A percentile compares a stretch with the other conserved stretches of the same genome.
Conservation (phyloP, 2,888 invertebrate genomes). For the Drosophila meridiana region DNA sequence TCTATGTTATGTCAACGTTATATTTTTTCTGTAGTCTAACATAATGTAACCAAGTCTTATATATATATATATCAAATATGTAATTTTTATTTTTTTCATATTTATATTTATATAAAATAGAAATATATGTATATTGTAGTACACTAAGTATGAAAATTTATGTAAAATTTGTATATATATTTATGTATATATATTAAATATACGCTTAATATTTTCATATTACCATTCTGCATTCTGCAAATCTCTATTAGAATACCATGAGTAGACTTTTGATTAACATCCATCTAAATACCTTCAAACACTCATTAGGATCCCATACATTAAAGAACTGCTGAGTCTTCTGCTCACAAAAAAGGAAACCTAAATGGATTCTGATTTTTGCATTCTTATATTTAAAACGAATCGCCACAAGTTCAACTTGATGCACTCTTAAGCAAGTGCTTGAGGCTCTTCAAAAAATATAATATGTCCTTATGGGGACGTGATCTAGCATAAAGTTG, state of each 20-base stretch:
- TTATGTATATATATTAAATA: neutral
- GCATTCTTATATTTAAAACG: neutral
- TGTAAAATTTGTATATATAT: too few species aligned
- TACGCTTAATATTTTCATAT: neutral
- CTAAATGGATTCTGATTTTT: neutral
- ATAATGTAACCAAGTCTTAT: too few species aligned
- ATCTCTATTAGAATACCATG: neutral
- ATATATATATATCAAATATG: too few species aligned
- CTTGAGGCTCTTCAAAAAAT: slow-evolving; percentile 8
- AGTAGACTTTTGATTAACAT: neutral
- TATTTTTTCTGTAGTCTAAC: too few species aligned
- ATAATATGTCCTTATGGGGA: slow-evolving; percentile 13
- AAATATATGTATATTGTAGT: too few species aligned
- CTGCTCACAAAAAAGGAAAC: neutral
- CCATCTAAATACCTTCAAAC: neutral
- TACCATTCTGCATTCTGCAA: neutral
- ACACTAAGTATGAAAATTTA: too few species aligned
- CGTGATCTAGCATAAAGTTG: slow-evolving; percentile 38
- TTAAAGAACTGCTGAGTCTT: neutral
- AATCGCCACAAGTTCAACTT: slow-evolving; percentile 1
- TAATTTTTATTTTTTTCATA: too few species aligned
- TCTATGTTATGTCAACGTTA: too few species aligned
- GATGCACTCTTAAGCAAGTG: neutral
- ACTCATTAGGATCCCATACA: neutral
- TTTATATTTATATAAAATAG: too few species aligned